A percentile compares a stretch with the other conserved stretches of the same genome.
Evolutionary conservation across 2,113 vertebrate genomes (phyloP).

Genomic region (Lepisosteus oculatus): DNA sequence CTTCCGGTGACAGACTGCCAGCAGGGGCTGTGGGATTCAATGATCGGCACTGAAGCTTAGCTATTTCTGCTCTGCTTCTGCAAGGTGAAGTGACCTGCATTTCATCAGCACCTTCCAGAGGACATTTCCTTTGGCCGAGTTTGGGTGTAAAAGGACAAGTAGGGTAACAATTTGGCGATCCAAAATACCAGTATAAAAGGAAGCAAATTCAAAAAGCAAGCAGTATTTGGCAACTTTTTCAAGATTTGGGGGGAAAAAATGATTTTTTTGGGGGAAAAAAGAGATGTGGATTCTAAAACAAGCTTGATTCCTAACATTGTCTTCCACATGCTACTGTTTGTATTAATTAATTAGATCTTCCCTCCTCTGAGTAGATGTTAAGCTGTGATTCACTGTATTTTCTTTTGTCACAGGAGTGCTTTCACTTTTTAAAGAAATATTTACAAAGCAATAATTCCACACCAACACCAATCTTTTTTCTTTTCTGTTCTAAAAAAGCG

Average conservation of each 20-base stretch:
- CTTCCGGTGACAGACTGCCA: too few species aligned
- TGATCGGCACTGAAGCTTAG: too few species aligned
- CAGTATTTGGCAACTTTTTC: neutral
- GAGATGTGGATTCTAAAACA: neutral
- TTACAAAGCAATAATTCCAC: conserved; percentile 15
- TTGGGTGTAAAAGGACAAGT: neutral
- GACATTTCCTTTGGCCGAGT: too few species aligned
- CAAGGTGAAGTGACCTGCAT: too few species aligned
- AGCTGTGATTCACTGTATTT: neutral
- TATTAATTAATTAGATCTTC: neutral
- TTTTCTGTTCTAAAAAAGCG: neutral
- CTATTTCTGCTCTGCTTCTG: too few species aligned
- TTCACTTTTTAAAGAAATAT: neutral
- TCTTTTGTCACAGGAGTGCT: neutral
- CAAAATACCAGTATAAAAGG: neutral
- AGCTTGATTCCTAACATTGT: conserved; percentile 2
- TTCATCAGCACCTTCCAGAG: too few species aligned
- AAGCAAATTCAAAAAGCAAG: neutral
- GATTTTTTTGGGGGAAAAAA: neutral
- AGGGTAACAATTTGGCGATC: neutral
- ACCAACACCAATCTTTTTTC: neutral
- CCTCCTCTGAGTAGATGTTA: neutral
- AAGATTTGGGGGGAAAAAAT: neutral
- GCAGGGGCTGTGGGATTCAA: too few species aligned
- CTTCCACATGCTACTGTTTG: conserved; percentile 9